Evolutionary conservation across 2,888 invertebrate genomes (phyloP).

Genomic region (Clitarchus hookeri): DNA sequence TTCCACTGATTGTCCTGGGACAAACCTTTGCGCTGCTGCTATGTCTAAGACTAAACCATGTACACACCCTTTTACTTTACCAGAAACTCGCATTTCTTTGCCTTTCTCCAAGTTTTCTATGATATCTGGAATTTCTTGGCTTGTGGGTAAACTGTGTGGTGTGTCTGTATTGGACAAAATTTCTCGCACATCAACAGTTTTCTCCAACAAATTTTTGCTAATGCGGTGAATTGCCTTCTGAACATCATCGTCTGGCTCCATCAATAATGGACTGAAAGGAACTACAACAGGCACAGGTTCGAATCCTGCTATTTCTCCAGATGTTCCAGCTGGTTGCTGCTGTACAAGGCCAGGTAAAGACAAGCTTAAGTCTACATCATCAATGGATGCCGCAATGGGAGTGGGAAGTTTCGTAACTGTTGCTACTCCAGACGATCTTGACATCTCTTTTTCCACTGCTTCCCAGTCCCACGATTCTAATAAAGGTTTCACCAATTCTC

Average conservation of each 20-base stretch:
- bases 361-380: conserved; percentile 58
- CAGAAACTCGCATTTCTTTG: conserved; percentile 55
- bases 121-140: conserved; percentile 67
- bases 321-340: conserved; percentile 57
- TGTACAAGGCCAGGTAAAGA: conserved; percentile 49
- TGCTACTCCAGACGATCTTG: conserved; percentile 54
- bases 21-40: conserved; percentile 66
- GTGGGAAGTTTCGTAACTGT: conserved; percentile 56
- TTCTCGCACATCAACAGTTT: conserved; percentile 64
- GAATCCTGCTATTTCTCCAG: conserved; percentile 57
- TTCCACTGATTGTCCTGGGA: conserved; percentile 72
- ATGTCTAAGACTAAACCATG: conserved; percentile 57
- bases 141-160: conserved; percentile 63
- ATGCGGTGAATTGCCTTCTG: conserved; percentile 54
- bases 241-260: conserved; percentile 57
- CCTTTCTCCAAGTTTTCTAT: conserved; percentile 60
- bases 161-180: conserved; percentile 57
- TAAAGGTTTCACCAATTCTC: conserved; percentile 66
- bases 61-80: conserved; percentile 47
- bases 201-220: conserved; percentile 63
- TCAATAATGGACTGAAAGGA: conserved; percentile 62
- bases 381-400: conserved; percentile 60
- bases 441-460: conserved; percentile 64
- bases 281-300: conserved; percentile 67
- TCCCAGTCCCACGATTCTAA: conserved; percentile 69